Evolutionary conservation across 2,888 invertebrate species (phyloP).

Genomic region (Macrophya annulata): DNA sequence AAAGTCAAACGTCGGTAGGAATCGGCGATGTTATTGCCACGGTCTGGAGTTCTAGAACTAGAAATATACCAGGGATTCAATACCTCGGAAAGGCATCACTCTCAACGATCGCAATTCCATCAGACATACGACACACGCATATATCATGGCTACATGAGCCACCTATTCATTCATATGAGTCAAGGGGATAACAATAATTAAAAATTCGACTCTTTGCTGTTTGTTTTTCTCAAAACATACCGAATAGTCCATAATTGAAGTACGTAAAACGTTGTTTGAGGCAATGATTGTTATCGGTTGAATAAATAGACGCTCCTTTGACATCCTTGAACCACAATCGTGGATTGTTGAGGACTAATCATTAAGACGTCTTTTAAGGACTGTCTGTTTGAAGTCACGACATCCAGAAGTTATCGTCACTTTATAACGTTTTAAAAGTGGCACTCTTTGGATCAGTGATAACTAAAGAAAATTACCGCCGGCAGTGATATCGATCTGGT

Average conservation of each 20-base stretch:
- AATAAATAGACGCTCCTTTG: neutral
- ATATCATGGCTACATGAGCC: neutral
- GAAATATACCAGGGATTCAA: conserved; percentile 28
- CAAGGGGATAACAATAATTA: too few species aligned
- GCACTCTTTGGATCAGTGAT: conserved; percentile 15
- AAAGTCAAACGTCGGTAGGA: conserved; percentile 54
- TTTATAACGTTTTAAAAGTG: conserved; percentile 1
- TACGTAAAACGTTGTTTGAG: neutral
- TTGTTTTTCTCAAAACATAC: neutral
- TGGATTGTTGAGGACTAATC: neutral
- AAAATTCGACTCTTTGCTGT: neutral
- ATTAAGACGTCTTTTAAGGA: neutral
- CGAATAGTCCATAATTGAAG: neutral
- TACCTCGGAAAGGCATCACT: neutral
- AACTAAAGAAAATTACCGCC: conserved; percentile 46
- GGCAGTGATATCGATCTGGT: conserved; percentile 44
- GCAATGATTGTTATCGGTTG: neutral
- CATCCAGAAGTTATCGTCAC: neutral
- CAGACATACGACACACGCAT: neutral
- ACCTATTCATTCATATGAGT: too few species aligned
- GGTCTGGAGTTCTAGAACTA: conserved; percentile 29
- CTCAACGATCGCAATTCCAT: neutral
- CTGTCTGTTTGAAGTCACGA: neutral
- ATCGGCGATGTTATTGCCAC: conserved; percentile 33
- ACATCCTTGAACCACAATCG: neutral